Conservation (phyloP, 2,113 vertebrate species). For the Oryctolagus cuniculus region DNA sequence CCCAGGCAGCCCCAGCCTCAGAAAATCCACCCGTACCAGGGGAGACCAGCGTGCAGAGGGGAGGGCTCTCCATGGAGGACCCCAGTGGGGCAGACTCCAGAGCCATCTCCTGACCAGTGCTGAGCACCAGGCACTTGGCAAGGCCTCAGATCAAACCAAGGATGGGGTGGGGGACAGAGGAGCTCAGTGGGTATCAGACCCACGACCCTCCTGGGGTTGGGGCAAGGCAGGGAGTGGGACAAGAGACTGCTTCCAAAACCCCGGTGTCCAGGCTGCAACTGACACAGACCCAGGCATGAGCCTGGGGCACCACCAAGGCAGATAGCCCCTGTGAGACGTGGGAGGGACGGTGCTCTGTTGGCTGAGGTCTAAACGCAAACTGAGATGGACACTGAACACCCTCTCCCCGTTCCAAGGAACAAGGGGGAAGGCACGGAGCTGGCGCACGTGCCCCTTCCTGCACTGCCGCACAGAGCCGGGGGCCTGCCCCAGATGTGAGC, state of each 20-base stretch:
- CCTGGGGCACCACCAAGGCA: not conserved
- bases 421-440: not conserved
- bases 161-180: no score
- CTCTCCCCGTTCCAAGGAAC: not conserved
- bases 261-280: not conserved
- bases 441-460: not conserved
- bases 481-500: not conserved
- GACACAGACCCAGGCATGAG: not conserved
- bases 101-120: not conserved
- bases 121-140: not conserved
- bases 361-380: constrained; percentile 25
- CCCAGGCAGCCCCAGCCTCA: not conserved
- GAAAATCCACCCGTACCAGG: not conserved
- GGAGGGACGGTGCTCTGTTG: not conserved
- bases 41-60: not conserved
- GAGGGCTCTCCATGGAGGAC: not conserved
- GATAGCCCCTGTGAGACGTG: not conserved
- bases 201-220: not conserved
- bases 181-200: not conserved
- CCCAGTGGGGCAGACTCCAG: not conserved
- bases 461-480: not conserved
- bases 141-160: not conserved
- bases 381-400: not conserved
- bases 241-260: not conserved
- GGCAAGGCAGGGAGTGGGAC: not conserved